phyloP scores from a whole-genome alignment of 30 jellyfish, hydroid and myxozoan genomes.

The Chironex yamaguchii region DNA sequence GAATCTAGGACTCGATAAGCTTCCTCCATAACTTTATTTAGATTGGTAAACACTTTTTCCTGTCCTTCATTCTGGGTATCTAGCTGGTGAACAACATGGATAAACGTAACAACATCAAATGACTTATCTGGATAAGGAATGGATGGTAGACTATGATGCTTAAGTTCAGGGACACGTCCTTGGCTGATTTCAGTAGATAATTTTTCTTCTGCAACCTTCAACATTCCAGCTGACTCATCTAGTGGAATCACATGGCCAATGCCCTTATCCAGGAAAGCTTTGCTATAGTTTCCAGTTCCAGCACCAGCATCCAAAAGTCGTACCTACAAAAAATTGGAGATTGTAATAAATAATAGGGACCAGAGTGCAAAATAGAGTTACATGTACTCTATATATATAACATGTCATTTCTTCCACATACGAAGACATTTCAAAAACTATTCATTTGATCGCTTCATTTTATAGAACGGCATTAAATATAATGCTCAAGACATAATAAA shows the following conservation, averaged over 20 bases:
- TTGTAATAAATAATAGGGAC: no score
- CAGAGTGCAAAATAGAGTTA: no score
- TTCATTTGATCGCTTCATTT: no score
- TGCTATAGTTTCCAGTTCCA: conserved; percentile 91
- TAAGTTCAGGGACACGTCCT: conserved; percentile 26
- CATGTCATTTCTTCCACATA: no score
- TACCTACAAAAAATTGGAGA: conserved; percentile 59
- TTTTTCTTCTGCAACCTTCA: conserved; percentile 68
- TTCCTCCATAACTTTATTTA: conserved; percentile 50
- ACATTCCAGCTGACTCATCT: conserved; percentile 87
- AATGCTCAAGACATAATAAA: no score
- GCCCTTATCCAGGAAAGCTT: conserved; percentile 79
- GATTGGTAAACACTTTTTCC: conserved; percentile 25
- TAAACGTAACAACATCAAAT: conserved; percentile 81
- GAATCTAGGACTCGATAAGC: conserved; percentile 87
- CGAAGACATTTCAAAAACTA: no score
- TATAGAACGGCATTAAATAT: no score
- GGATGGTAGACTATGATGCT: conserved; percentile 60
- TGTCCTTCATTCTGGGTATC: conserved; percentile 71
- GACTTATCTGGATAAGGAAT: conserved; percentile 72
- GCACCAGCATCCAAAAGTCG: conserved; percentile 92
- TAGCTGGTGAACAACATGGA: conserved; percentile 85
- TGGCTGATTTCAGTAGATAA: conserved; percentile 9
- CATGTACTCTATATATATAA: no score
- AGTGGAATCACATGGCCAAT: conserved; percentile 67